Conservation (phyloP, 30 jellyfish, hydroid and myxozoan genomes). For the Morbakka virulenta region DNA sequence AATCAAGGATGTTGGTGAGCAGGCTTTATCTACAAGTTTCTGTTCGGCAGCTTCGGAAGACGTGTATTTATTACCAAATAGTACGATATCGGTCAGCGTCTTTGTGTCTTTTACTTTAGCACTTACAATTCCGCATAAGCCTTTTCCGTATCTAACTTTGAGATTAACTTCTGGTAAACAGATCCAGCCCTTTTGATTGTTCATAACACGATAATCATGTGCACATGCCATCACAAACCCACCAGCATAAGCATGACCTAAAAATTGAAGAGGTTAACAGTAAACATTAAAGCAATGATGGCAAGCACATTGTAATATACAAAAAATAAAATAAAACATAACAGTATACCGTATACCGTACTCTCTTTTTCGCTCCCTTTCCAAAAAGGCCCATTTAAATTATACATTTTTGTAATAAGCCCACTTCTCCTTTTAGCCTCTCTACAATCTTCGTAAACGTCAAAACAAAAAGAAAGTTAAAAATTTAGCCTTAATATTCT, state of each 20-base stretch:
- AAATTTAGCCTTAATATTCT: no score
- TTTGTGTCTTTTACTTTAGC: slow-evolving; percentile 12
- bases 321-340: no score
- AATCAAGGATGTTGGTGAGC: background rate
- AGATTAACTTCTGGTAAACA: slow-evolving; percentile 50
- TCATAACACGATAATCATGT: slow-evolving; percentile 68
- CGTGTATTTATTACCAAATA: slow-evolving; percentile 44
- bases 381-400: no score
- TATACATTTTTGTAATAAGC: no score
- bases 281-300: no score
- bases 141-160: slow-evolving; percentile 45
- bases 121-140: slow-evolving; percentile 31
- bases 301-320: no score
- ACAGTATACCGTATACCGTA: no score
- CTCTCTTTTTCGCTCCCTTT: no score
- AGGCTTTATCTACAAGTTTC: slow-evolving; percentile 25
- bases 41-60: slow-evolving; percentile 38
- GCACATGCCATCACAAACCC: slow-evolving; percentile 58
- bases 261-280: background rate
- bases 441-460: no score
- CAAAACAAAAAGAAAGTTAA: no score
- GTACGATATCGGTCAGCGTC: slow-evolving; percentile 27
- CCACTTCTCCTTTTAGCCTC: no score
- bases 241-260: slow-evolving; percentile 74
- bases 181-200: slow-evolving; percentile 59